Conservation (phyloP, 2,113 vertebrate genomes). For the Acinonyx jubatus region DNA sequence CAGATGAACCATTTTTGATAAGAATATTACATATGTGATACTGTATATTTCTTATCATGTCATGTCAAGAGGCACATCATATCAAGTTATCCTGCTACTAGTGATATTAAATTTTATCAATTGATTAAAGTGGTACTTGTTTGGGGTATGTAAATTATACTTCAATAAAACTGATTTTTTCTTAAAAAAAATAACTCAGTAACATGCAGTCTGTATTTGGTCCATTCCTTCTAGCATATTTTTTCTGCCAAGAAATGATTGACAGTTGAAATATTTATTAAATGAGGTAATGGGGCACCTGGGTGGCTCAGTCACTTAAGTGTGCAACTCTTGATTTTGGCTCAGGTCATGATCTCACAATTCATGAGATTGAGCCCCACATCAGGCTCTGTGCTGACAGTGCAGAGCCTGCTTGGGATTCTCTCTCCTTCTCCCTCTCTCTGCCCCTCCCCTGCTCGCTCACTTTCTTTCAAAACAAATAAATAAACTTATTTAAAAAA, state of each 20-base stretch:
- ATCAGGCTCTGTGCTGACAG: too few relatives aligned
- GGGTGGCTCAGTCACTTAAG: too few relatives aligned
- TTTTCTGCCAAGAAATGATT: conserved; percentile 57
- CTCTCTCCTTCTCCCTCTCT: too few relatives aligned
- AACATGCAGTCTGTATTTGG: conserved; percentile 5
- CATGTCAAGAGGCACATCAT: neutral
- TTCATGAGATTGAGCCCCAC: too few relatives aligned
- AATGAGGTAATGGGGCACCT: neutral
- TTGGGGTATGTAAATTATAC: conserved; percentile 4
- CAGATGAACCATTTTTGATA: conserved; percentile 1
- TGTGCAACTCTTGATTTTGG: too few relatives aligned
- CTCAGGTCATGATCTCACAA: too few relatives aligned
- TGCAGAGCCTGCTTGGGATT: too few relatives aligned
- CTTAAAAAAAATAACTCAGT: conserved; percentile 19
- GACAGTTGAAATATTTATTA: conserved; percentile 38
- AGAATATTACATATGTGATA: conserved; percentile 15
- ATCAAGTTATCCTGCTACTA: neutral
- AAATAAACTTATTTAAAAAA: too few relatives aligned
- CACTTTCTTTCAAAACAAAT: too few relatives aligned
- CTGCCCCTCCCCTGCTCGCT: too few relatives aligned
- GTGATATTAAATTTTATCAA: conserved; percentile 8
- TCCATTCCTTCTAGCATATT: neutral
- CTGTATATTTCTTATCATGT: neutral
- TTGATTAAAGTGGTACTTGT: neutral
- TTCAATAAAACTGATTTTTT: conserved; percentile 13